A percentile compares a stretch with the other conserved stretches of the same genome.
Evolutionary conservation across 2,888 invertebrate species (phyloP).

Genomic region (Heteromurus nitidus): DNA sequence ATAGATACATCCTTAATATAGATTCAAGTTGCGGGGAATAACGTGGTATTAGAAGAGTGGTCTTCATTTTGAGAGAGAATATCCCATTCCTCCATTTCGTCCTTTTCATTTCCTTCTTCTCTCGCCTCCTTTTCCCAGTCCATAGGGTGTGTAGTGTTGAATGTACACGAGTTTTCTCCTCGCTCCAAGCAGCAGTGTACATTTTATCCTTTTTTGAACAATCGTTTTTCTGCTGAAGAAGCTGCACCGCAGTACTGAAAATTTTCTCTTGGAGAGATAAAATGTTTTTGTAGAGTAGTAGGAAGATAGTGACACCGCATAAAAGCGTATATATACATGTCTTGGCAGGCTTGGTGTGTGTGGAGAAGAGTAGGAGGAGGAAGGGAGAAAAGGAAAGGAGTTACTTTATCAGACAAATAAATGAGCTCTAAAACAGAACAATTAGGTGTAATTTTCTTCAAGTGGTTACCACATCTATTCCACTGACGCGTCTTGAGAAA

Average conservation of each 20-base stretch:
- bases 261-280: conserved; percentile 15
- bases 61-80: too few relatives aligned
- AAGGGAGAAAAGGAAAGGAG: not conserved
- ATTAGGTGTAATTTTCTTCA: conserved; percentile 55
- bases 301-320: not conserved
- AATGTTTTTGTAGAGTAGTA: conserved; percentile 6
- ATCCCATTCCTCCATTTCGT: too few relatives aligned
- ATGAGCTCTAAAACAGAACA: conserved; percentile 52
- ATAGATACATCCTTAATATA: too few relatives aligned
- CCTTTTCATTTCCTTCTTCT: too few relatives aligned
- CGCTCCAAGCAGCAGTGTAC: not conserved
- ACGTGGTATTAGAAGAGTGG: conserved; percentile 2
- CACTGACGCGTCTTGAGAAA: not conserved
- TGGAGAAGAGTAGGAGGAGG: not conserved
- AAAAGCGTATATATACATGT: not conserved
- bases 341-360: not conserved
- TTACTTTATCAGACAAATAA: conserved; percentile 39
- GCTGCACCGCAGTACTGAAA: not conserved
- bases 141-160: too few relatives aligned
- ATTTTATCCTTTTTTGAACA: not conserved
- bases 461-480: conserved; percentile 46
- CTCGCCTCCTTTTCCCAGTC: not conserved
- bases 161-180: too few relatives aligned
- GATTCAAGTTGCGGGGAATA: too few relatives aligned
- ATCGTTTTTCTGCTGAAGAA: conserved; percentile 4